These are phyloP conservation scores for Zosterops lateralis DNA, from an alignment of 2,113 vertebrate genomes.

Conservation along the genomic window DNA sequence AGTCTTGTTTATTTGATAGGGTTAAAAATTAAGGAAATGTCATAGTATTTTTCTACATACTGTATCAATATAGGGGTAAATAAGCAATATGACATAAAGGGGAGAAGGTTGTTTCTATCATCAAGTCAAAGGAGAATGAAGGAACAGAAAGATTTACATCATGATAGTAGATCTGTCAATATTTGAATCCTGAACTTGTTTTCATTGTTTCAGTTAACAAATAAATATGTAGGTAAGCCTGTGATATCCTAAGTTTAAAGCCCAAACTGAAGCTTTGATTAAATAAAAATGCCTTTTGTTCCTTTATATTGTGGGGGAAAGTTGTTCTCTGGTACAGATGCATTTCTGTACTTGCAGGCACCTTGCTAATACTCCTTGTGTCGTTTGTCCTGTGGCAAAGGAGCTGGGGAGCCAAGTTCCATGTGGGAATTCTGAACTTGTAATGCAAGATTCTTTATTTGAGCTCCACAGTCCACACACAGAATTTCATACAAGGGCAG, in stretches of 20 bases:
- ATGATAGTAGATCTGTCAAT: not conserved
- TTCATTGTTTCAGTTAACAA: not conserved
- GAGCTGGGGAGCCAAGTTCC: not conserved
- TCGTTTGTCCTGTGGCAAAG: not conserved
- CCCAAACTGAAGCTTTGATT: not conserved
- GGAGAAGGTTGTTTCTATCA: not conserved
- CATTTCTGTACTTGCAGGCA: not conserved
- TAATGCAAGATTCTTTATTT: not conserved
- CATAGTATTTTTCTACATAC: not conserved
- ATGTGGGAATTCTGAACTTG: not conserved
- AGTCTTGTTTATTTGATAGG: not conserved
- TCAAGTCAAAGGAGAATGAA: not conserved
- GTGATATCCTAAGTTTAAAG: not conserved
- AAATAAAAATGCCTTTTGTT: not conserved
- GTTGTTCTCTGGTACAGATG: not conserved
- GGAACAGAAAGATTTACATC: not conserved
- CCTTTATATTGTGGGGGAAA: not conserved
- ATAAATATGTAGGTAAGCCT: not conserved
- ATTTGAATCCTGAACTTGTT: not conserved
- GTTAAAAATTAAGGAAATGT: not conserved
- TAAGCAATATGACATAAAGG: not conserved
- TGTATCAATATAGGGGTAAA: not conserved
- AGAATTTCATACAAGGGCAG: not conserved
- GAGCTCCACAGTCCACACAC: not conserved
- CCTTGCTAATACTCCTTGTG: not conserved